Evolutionary conservation across 2,888 invertebrate genomes (phyloP).

Genomic region (Drosophila yooni): DNA sequence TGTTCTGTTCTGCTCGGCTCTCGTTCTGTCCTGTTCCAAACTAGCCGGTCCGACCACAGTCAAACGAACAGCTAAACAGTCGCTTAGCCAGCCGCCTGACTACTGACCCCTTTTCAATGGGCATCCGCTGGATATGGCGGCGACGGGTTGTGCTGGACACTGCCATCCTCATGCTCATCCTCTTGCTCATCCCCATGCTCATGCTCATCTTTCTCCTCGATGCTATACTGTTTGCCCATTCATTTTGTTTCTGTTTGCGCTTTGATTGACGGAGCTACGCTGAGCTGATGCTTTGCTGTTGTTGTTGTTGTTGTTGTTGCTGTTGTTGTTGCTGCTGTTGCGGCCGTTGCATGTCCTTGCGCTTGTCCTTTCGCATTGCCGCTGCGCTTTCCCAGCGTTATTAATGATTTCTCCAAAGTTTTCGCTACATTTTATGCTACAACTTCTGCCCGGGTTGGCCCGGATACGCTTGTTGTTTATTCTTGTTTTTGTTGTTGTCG

Average conservation of each 20-base stretch:
- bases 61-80: constrained; percentile 81
- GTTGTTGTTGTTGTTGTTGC: background rate
- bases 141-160: constrained; percentile 47
- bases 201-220: constrained; percentile 16
- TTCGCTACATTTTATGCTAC: constrained; percentile 78
- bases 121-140: constrained; percentile 66
- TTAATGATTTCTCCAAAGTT: constrained; percentile 82
- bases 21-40: constrained; percentile 13
- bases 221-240: constrained; percentile 78
- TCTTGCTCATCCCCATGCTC: constrained; percentile 29
- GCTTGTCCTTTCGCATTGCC: constrained; percentile 79
- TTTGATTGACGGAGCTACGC: constrained; percentile 80
- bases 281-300: constrained; percentile 34
- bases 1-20: constrained; percentile 9
- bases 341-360: constrained; percentile 76
- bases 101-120: constrained; percentile 80
- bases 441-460: constrained; percentile 57
- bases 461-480: constrained; percentile 43
- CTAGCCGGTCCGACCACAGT: constrained; percentile 62
- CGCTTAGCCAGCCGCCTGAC: constrained; percentile 68
- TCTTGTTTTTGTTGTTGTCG: constrained; percentile 21
- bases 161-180: constrained; percentile 33
- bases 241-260: constrained; percentile 82
- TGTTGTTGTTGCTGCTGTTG: background rate
- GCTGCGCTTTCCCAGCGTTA: constrained; percentile 81